Conservation (phyloP, 2,113 vertebrate genomes). For the Rhodinocichla rosea region DNA sequence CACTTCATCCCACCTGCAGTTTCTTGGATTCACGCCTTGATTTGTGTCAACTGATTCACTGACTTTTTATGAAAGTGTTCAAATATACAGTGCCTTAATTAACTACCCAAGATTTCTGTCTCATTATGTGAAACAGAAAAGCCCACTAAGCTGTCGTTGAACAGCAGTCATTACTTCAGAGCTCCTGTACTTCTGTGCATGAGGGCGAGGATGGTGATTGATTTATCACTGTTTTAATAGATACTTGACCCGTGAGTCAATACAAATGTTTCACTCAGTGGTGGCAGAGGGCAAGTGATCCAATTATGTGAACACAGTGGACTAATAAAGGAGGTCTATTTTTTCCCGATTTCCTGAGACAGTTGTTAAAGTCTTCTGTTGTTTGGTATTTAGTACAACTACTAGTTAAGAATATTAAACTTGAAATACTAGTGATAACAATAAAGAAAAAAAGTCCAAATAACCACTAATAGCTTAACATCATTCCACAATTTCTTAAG, state of each 20-base stretch:
- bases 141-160: conserved; percentile 63
- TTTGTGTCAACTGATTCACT: conserved; percentile 65
- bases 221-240: conserved; percentile 70
- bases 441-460: not conserved
- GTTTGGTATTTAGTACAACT: not conserved
- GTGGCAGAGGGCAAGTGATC: conserved; percentile 44
- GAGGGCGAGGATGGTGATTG: not conserved
- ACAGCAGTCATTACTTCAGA: conserved; percentile 62
- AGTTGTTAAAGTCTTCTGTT: not conserved
- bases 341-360: conserved; percentile 9
- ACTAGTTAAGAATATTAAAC: not conserved
- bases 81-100: conserved; percentile 65
- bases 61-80: conserved; percentile 70
- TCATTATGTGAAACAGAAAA: conserved; percentile 68
- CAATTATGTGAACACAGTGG: conserved; percentile 39
- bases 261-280: conserved; percentile 59
- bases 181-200: conserved; percentile 4
- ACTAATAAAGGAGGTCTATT: not conserved
- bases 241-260: conserved; percentile 72
- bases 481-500: not conserved
- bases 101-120: conserved; percentile 57
- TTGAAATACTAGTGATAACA: not conserved
- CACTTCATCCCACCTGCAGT: conserved; percentile 57
- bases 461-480: not conserved
- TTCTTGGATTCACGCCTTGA: conserved; percentile 57